Base-by-base conservation (phyloP, 2,888 invertebrate genomes). In the Zygaena filipendulae region DNA sequence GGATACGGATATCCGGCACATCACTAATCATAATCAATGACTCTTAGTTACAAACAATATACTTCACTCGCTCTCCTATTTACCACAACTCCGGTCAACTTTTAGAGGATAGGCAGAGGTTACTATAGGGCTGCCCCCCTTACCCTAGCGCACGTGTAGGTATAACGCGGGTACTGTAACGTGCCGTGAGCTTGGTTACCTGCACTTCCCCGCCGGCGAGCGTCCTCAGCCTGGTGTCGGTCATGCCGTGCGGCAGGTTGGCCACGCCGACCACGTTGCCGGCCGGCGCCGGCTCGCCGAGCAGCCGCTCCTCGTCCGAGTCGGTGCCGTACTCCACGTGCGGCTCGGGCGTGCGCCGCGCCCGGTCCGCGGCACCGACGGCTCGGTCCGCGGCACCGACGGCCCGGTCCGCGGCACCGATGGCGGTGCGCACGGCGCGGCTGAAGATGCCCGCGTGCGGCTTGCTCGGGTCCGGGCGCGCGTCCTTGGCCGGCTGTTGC, bases 211-310 rank as follows among this genome's bases (percentile, higher is more conserved):
- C 44, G 4, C 79, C 80, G 0, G 80, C 80, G 18, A 81, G 37
- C 0, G 79, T 71, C 25, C 56, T 56, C 31, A 81, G 37, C 6
- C 80, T 38, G 0, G 77, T 69, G 27, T 72, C 70, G 0, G 80
- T 81, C 58, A 81, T 80, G 1, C 77, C 80, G 36, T 61, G 71
- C 0, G 80, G 80, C 21, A 81, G 35, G 28, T 79, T 72, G 3
- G 27, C 31, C 1, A 80, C 75, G 0, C 36, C 11, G 1, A 74
- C 77, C 0, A 47, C 31, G 3, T 30, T 36, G 0, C 59, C 59
- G 0, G 41, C 33, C 0, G 55, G 57, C 8, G 52, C 49, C 1
- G 47, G 21, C 0, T 55, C 57, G 7, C 51, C 49, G 1, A 48
- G 22, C 13, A 52, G 25, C 0, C 35, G 36, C 0, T 54, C 60